phyloP scores from a whole-genome alignment of 2,888 invertebrate genomes.

The Apodemia hepburni region DNA sequence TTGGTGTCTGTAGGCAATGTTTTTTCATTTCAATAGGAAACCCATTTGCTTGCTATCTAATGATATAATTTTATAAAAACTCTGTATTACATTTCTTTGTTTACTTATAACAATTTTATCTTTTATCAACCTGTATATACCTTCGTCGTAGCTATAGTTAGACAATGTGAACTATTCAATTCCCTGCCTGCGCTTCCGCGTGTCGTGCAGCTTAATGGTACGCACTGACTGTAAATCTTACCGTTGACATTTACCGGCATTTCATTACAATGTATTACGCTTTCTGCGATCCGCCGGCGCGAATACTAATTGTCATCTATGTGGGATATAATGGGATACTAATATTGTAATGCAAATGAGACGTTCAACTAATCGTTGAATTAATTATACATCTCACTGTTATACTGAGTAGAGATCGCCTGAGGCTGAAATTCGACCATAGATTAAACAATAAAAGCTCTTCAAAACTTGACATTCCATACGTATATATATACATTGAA shows the following conservation, averaged over 20 bases:
- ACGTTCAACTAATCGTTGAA: background rate
- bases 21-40: no score
- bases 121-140: background rate
- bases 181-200: background rate
- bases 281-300: background rate
- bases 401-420: no score
- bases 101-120: no score
- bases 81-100: no score
- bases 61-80: no score
- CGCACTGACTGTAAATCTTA: constrained; percentile 3
- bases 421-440: no score
- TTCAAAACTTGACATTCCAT: no score
- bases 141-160: background rate
- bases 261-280: constrained; percentile 6
- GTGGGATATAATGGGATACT: constrained; percentile 2
- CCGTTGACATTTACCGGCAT: background rate
- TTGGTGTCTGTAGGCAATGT: no score
- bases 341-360: background rate
- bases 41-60: no score
- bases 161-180: constrained; percentile 7
- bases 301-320: background rate
- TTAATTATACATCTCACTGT: background rate
- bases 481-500: no score
- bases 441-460: no score
- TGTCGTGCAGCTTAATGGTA: background rate